A percentile compares a stretch with the other conserved stretches of the same genome.
Evolutionary conservation across 1,140 invertebrate species (phyloP).

Genomic region (Penaeus japonicus): DNA sequence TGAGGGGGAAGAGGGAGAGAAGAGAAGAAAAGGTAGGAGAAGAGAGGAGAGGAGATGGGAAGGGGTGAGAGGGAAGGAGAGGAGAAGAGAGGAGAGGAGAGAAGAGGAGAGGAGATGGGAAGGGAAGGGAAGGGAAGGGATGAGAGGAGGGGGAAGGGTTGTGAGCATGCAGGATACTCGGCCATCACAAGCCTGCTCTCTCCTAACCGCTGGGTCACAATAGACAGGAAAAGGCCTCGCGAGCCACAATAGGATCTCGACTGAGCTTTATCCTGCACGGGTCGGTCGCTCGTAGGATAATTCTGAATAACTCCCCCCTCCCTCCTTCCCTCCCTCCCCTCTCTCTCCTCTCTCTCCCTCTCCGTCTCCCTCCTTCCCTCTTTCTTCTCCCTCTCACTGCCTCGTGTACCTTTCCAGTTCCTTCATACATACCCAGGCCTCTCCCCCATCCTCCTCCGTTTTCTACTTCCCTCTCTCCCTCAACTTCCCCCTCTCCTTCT

Average conservation of each 20-base stretch:
- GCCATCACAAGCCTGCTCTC: too few relatives aligned
- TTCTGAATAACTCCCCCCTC: too few relatives aligned
- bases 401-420: too few relatives aligned
- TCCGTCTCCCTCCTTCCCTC: background rate
- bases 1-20: background rate
- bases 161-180: too few relatives aligned
- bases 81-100: background rate
- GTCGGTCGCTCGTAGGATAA: too few relatives aligned
- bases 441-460: background rate
- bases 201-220: too few relatives aligned
- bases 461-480: background rate
- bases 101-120: background rate
- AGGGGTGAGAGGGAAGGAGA: background rate
- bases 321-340: background rate
- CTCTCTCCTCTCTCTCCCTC: background rate
- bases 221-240: too few relatives aligned
- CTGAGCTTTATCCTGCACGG: too few relatives aligned
- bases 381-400: background rate
- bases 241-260: too few relatives aligned
- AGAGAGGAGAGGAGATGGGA: background rate
- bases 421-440: too few relatives aligned
- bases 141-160: background rate
- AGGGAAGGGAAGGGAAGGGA: background rate
- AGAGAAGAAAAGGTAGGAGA: background rate
- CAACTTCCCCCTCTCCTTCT: background rate